Base-by-base conservation (phyloP, 2,888 invertebrate species). In the Scaptodrosophila latifasciaeformis region DNA sequence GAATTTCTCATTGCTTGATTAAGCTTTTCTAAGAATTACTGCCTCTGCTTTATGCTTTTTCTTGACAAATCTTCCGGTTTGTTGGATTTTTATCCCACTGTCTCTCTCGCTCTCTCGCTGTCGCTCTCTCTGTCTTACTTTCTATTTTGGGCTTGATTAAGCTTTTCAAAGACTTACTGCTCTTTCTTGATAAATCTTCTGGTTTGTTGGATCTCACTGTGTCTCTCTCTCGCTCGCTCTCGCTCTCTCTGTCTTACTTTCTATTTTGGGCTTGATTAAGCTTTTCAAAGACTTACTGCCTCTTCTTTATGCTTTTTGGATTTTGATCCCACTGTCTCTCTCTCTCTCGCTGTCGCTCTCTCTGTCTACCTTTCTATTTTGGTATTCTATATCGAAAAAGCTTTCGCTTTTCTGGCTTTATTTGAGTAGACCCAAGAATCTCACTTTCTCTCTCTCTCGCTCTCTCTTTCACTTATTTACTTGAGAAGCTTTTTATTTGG, bases 21-120 rank as follows among this genome's bases (percentile, higher is more conserved):
- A n/a, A n/a, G n/a, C n/a, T n/a, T n/a, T n/a, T n/a, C n/a, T n/a
- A n/a, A n/a, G n/a, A n/a, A n/a, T n/a, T n/a, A n/a, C n/a, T n/a
- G n/a, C n/a, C n/a, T n/a, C n/a, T n/a, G n/a, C n/a, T n/a, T n/a
- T n/a, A n/a, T n/a, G n/a, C n/a, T n/a, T n/a, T n/a, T n/a, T n/a
- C n/a, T n/a, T n/a, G n/a, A n/a, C n/a, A n/a, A n/a, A n/a, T n/a
- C n/a, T n/a, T n/a, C n/a, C n/a, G n/a, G n/a, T n/a, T n/a, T n/a
- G n/a, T n/a, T n/a, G n/a, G n/a, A n/a, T n/a, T 12, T 21, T 10
- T 39, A 18, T 18, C 29, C 24, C 13, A 42, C 54, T 49, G 49
- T 59, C 40, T 46, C 10, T 12, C 31, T n/a, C 12, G 4, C 31
- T 31, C 31, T 31, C 24, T 18, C 35, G 15, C 13, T 46, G 45